A percentile compares a stretch with the other conserved stretches of the same genome.
phyloP scores from a whole-genome alignment of 2,113 vertebrate species.

The Lutjanus erythropterus region DNA sequence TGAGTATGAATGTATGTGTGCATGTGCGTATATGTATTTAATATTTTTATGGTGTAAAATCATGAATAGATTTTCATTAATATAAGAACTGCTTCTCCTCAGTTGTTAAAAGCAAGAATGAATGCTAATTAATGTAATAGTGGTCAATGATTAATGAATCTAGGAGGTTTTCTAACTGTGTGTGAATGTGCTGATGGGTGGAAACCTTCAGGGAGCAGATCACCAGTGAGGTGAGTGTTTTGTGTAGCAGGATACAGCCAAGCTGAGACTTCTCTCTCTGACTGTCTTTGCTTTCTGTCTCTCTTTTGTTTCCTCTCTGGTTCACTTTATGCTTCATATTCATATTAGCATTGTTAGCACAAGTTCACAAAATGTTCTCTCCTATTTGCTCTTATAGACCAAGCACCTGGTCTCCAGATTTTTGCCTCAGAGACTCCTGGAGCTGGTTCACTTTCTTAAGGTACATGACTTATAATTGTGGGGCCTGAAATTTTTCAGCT shows the following conservation, averaged over 20 bases:
- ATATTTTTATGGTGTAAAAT: no score
- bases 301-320: neutral
- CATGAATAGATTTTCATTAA: no score
- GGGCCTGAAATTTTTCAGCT: no score
- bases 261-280: no score
- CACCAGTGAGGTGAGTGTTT: conserved; percentile 26
- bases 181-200: conserved; percentile 4
- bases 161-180: neutral
- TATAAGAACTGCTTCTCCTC: no score
- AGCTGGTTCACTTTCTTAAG: conserved; percentile 28
- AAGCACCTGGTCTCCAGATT: conserved; percentile 31
- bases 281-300: neutral
- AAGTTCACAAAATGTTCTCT: neutral
- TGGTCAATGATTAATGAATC: no score
- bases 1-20: no score
- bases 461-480: no score
- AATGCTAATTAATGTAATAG: no score
- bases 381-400: neutral
- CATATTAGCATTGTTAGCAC: neutral
- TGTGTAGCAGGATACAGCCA: neutral
- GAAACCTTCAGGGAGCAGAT: conserved; percentile 29
- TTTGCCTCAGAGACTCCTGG: conserved; percentile 30
- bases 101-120: no score
- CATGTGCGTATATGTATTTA: no score
- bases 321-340: neutral